Percentiles rank a stretch among this genome's conserved stretches.
These are phyloP conservation scores for Agrotis ipsilon DNA, from an alignment of 2,888 invertebrate genomes.

Conservation along the genomic window DNA sequence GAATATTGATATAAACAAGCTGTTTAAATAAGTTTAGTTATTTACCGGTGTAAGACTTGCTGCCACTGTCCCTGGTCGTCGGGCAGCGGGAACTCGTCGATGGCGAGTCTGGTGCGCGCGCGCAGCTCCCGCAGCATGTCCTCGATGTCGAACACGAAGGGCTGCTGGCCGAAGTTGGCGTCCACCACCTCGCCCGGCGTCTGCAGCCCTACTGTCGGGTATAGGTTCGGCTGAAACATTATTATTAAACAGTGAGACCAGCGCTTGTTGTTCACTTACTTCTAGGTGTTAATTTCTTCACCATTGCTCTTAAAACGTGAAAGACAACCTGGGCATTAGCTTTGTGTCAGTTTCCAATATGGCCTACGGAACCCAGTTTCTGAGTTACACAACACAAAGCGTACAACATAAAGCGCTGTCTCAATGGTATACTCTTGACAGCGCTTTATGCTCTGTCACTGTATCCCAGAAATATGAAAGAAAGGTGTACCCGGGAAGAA, in stretches of 20 bases:
- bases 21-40: too few species aligned
- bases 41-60: conserved; percentile 96
- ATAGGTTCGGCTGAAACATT: conserved; percentile 95
- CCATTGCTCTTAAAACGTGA: too few species aligned
- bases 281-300: too few species aligned
- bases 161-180: conserved; percentile 99
- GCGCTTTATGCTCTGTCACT: background rate
- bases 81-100: conserved; percentile 96
- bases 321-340: too few species aligned
- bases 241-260: too few species aligned
- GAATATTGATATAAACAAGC: too few species aligned
- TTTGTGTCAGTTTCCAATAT: too few species aligned
- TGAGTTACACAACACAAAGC: too few species aligned
- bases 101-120: conserved; percentile 95
- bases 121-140: conserved; percentile 98
- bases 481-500: background rate
- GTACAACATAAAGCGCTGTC: too few species aligned
- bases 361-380: too few species aligned
- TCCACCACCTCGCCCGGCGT: conserved; percentile 99
- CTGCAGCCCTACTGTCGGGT: conserved; percentile 99
- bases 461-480: background rate
- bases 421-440: too few species aligned
- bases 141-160: conserved; percentile 99
- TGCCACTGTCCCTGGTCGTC: conserved; percentile 98
- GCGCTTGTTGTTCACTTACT: too few species aligned